Base-by-base conservation (phyloP, 1,140 invertebrate species). In the Heliconius melpomene region DNA sequence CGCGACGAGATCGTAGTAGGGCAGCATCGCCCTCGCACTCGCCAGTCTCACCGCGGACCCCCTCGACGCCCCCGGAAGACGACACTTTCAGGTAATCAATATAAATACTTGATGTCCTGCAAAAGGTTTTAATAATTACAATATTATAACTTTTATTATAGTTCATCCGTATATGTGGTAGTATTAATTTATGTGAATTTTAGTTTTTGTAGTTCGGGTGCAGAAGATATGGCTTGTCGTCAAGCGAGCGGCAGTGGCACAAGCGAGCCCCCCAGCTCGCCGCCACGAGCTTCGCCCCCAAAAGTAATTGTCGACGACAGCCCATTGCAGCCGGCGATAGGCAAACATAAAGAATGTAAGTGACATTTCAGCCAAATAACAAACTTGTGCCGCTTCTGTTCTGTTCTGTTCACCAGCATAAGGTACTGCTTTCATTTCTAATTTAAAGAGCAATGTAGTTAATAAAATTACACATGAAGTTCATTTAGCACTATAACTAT, bases 311-410 rank as follows among this genome's bases (percentile, higher is more conserved):
- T 99, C 86, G 98, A 99, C 94, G 98, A 98, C 90, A 98, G 98
- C 81, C 98, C 98, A 13, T 95, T 99, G 82, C 98, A 98, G 87
- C 97, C 98, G 87, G 96, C 97, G 88, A 98, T 99, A 97, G 98
- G 98, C 93, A 98, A 98, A 91, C 99, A 99, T 94, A 99, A 99
- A 96, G 98, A 99, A 97, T 99, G 98, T 99, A 94, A 98, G 97
- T 96, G 86, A 60, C 3, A 46, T 29, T 74, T 46, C 46, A 23
- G 1, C 54, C 7, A 8, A 52, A 52, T 20, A 52, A 52, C 50
- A 52, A 52, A 52, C 6, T 20, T 7, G 18, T 52, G 18, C 50
- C 2, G 50, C 40, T 46, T 46, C 13, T 46, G 40, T 46, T 46
- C 11, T 13, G 40, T 13, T 46, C 40, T 16, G 40, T 16, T 52